These are phyloP conservation scores for Belonocnema kinseyi DNA, from an alignment of 1,140 invertebrate genomes.

Conservation along the genomic window DNA sequence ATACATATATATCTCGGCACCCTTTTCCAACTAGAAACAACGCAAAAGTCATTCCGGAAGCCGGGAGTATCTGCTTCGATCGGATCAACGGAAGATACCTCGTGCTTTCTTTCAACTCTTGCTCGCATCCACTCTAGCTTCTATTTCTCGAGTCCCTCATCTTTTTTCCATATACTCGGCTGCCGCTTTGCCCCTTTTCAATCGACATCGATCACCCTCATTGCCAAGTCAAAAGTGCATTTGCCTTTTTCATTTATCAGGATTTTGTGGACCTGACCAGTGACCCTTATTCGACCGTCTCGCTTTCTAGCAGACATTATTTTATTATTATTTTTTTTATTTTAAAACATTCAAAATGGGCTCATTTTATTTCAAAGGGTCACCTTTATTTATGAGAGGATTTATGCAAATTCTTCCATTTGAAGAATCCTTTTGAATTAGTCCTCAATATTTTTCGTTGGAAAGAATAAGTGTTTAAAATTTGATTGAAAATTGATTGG, in stretches of 20 bases:
- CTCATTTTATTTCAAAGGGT: too few species aligned
- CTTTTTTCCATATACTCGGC: slow-evolving; percentile 37
- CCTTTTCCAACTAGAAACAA: slow-evolving; percentile 55
- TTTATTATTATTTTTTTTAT: not conserved
- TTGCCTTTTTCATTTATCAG: slow-evolving; percentile 71
- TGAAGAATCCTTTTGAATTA: too few species aligned
- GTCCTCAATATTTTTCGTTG: too few species aligned
- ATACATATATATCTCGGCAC: slow-evolving; percentile 41
- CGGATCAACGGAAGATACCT: slow-evolving; percentile 49
- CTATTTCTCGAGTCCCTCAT: slow-evolving; percentile 32
- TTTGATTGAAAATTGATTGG: too few species aligned
- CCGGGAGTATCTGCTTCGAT: slow-evolving; percentile 62
- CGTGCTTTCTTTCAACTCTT: slow-evolving; percentile 22
- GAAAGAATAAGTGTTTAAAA: too few species aligned
- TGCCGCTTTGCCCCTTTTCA: slow-evolving; percentile 37
- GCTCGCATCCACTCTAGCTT: slow-evolving; percentile 37
- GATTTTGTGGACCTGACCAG: slow-evolving; percentile 56
- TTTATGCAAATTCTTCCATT: too few species aligned
- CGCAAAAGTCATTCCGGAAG: slow-evolving; percentile 58
- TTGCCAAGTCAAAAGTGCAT: slow-evolving; percentile 57
- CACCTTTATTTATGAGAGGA: too few species aligned
- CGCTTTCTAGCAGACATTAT: not conserved
- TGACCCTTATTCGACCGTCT: not conserved
- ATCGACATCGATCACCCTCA: slow-evolving; percentile 42
- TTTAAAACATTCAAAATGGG: too few species aligned